phyloP scores from a whole-genome alignment of 2,113 vertebrate species.

The Plotosus lineatus region DNA sequence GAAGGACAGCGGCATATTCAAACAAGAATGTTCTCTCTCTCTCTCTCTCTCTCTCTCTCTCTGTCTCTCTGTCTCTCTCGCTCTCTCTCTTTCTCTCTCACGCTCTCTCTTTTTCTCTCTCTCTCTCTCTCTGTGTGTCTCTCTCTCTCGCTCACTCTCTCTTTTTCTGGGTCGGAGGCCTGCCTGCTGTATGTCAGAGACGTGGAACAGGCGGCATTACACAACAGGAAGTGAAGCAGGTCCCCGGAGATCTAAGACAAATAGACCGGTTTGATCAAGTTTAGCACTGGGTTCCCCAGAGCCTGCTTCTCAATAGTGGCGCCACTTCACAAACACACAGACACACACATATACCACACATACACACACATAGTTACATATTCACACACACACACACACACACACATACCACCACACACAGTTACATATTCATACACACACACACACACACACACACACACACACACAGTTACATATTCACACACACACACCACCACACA shows the following conservation, averaged over 20 bases:
- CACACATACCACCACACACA: too few relatives aligned
- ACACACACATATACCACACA: slow-evolving; percentile 5
- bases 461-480: too few relatives aligned
- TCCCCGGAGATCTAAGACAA: slow-evolving; percentile 59
- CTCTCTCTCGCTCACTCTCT: slow-evolving; percentile 2
- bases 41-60: not conserved
- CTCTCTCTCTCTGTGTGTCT: not conserved
- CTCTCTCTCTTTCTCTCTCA: slow-evolving; percentile 8
- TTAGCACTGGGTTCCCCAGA: slow-evolving; percentile 48
- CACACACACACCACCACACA: too few relatives aligned
- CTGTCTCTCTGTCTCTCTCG: slow-evolving; percentile 1
- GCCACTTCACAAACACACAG: slow-evolving; percentile 44
- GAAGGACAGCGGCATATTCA: slow-evolving; percentile 27
- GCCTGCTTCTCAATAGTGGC: slow-evolving; percentile 52
- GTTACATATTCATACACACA: slow-evolving; percentile 17
- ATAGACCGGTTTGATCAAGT: slow-evolving; percentile 63
- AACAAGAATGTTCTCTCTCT: slow-evolving; percentile 34
- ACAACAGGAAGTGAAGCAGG: slow-evolving; percentile 61
- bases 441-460: slow-evolving; percentile 1
- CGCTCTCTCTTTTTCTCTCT: not conserved
- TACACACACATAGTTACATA: too few relatives aligned
- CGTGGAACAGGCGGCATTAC: slow-evolving; percentile 53
- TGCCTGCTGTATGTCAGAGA: slow-evolving; percentile 40
- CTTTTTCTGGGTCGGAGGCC: slow-evolving; percentile 16
- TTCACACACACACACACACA: not conserved